Base-by-base conservation (phyloP, 1,140 invertebrate species). In the Psix sp. region DNA sequence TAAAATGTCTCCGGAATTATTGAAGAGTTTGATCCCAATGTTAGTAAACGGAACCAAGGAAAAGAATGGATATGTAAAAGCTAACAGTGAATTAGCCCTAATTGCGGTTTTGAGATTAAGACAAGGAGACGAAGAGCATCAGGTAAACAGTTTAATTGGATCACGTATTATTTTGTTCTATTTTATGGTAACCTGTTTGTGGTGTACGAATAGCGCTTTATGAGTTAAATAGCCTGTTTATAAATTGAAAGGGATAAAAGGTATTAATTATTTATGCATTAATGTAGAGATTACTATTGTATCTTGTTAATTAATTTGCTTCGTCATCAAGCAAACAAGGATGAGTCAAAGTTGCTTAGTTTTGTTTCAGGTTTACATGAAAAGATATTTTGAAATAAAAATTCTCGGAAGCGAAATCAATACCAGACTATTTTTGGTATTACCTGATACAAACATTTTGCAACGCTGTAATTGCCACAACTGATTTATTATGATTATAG, bases 1-100 rank as follows among this genome's bases (percentile, higher is more conserved):
- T 63, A 88, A 90, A 77, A 90, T 91, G 86, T 88, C 92, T 11
- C 87, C 92, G 3, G 93, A 95, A 74, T 83, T 96, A 52, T 87
- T 96, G 21, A 95, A 93, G 80, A 82, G 91, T 11, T 86, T 97
- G 45, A 84, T 98, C 46, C 96, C 96, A 4, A 95, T 95, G 87
- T 87, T 99, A 56, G 96, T 98, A 1, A 99, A 98, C 88, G 97
- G 97, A 49, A 98, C 96, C 14, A 98, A 98, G 87, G 97, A 99
- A 87, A 98, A 98, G 86, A 98, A 98, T 88, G 92, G 95, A 14
- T 94, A 95, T 77, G 97, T 99, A 2, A 95, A 95, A 83, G 94
- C 95, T 1, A 95, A 96, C 86, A 95, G 96, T 57, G 97, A 98
- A 90, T 91, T 94, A 67, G 96, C 97, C 7, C 88, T 99, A 15